phyloP scores from a whole-genome alignment of 2,888 invertebrate species.

The Tinea semifulvella region DNA sequence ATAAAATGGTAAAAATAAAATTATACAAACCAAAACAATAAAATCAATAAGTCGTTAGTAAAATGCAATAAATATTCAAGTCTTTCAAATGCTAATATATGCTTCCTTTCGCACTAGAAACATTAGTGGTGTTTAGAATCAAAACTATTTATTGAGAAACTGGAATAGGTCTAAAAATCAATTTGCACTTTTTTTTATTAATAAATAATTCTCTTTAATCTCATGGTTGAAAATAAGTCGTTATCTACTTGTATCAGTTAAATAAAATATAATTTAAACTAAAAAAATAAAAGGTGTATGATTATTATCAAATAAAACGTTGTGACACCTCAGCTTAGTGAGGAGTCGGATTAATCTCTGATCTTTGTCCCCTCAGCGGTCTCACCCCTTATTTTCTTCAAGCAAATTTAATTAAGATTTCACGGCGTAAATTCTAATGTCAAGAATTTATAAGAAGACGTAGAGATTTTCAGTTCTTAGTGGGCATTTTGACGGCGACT shows the following conservation, averaged over 20 bases:
- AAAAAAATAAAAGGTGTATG: background rate
- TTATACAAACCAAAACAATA: no score
- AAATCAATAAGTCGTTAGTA: no score
- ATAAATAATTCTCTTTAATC: background rate
- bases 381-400: constrained; percentile 13
- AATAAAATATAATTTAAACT: background rate
- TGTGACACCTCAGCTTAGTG: constrained; percentile 1
- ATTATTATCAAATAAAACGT: constrained; percentile 1
- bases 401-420: constrained; percentile 17
- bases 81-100: no score
- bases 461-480: constrained; percentile 32
- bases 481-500: constrained; percentile 28
- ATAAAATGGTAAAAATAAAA: no score
- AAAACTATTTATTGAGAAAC: no score
- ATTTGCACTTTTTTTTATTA: background rate
- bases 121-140: no score
- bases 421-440: constrained; percentile 8
- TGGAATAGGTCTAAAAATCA: no score
- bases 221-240: background rate
- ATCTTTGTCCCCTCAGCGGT: background rate
- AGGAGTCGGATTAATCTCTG: constrained; percentile 9
- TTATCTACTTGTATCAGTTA: background rate
- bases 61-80: no score
- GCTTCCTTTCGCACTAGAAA: no score
- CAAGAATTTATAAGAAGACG: constrained; percentile 19